Percentiles rank a stretch among this genome's conserved stretches.
These are phyloP conservation scores for Ceratina japonica DNA, from an alignment of 1,140 invertebrate genomes.

Conservation along the genomic window DNA sequence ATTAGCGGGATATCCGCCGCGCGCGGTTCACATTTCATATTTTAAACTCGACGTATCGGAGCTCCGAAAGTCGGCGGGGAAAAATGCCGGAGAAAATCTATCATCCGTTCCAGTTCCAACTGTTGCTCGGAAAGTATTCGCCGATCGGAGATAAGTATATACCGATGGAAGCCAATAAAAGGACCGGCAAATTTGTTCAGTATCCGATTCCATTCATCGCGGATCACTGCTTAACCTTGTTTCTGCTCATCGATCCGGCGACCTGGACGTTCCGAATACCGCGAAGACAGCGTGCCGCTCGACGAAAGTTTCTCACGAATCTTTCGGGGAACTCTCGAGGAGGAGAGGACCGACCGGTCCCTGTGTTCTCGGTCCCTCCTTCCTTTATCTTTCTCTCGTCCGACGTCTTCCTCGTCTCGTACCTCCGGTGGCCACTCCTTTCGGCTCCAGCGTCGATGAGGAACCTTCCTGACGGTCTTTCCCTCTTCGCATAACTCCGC, in stretches of 20 bases:
- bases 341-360: conserved; percentile 55
- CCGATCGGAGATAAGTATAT: conserved; percentile 2
- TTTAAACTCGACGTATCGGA: too few relatives aligned
- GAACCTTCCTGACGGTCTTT: conserved; percentile 25
- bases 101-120: neutral
- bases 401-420: neutral
- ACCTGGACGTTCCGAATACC: conserved; percentile 11
- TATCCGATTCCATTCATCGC: conserved; percentile 31
- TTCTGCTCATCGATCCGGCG: conserved; percentile 25
- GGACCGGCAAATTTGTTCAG: conserved; percentile 30
- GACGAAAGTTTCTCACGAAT: conserved; percentile 60
- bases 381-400: neutral
- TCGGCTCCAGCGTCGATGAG: conserved; percentile 41
- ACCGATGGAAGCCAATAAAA: conserved; percentile 10
- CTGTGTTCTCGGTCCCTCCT: conserved; percentile 17
- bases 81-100: neutral
- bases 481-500: conserved; percentile 57
- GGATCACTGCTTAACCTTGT: conserved; percentile 32
- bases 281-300: conserved; percentile 21
- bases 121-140: neutral
- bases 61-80: too few relatives aligned
- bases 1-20: neutral
- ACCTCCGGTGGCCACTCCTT: conserved; percentile 48
- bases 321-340: conserved; percentile 38
- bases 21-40: too few relatives aligned